These are phyloP conservation scores for Drosophila pruinosa DNA, from an alignment of 1,140 invertebrate genomes.

Conservation along the genomic window DNA sequence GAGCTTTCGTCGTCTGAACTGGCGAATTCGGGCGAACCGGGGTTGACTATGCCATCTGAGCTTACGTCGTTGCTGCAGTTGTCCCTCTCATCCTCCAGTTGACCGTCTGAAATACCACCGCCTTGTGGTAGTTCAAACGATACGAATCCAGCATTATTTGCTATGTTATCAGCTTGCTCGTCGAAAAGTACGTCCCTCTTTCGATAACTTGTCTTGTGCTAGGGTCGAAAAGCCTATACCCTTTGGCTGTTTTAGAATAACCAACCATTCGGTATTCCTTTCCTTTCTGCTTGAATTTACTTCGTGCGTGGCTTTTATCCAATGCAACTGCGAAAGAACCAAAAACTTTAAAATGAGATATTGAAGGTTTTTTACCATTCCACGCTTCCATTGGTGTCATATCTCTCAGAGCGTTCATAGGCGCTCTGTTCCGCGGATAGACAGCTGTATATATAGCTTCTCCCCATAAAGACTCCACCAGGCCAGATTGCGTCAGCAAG, in stretches of 20 bases:
- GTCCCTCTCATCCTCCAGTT: no score
- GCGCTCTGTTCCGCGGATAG: background rate
- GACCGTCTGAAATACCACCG: background rate
- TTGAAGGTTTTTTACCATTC: constrained; percentile 13
- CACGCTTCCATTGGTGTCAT: constrained; percentile 5
- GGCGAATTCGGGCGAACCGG: no score
- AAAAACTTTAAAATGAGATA: constrained; percentile 22
- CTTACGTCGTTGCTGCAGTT: no score
- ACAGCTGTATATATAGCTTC: background rate
- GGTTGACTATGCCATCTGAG: no score
- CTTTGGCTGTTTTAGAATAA: background rate
- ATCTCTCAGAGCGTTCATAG: background rate
- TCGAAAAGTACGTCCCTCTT: background rate
- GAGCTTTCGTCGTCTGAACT: no score
- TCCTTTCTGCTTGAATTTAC: constrained; percentile 12
- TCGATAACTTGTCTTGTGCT: background rate
- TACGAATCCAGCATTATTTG: background rate
- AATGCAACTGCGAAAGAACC: constrained; percentile 9
- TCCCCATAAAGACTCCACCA: background rate
- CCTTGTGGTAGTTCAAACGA: background rate
- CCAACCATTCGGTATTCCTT: constrained; percentile 22
- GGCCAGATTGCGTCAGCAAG: background rate
- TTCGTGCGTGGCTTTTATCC: background rate
- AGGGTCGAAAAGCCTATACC: background rate
- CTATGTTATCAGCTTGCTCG: background rate